Evolutionary conservation across 30 jellyfish, hydroid and myxozoan species (phyloP), one percentile per base, ranked within the genome.

Genomic region (Pelagia noctiluca): DNA sequence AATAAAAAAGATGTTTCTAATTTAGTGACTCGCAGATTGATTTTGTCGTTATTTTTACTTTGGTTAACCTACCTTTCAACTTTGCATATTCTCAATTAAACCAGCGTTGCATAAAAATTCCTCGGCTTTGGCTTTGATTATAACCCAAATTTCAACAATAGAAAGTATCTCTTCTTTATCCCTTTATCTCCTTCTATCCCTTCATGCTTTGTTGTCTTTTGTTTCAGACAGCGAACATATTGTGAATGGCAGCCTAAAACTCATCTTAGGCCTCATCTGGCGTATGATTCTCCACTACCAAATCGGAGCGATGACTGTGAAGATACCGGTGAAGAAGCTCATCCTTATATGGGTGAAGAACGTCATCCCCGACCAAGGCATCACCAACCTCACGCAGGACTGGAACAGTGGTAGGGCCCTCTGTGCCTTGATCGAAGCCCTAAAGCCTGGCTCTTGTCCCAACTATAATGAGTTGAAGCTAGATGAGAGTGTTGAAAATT

Each of bases 331-430:
- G 37, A 95, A 95, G 82, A 95, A 95, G 76, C 87, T 95, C 31
- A 50, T 95, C 25, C 84, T 95, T 26, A 76, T 87, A 2, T 95
- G 98, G 99, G 89, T 87, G 37, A 95, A 89, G 75, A 87, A 83
- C 54, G 89, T 86, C 50, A 90, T 95, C 65, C 98, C 98, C 0
- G 94, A 82, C 31, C 97, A 84, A 61, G 83, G 62, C 35, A 82
- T 95, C 23, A 62, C 64, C 42, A 95, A 95, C 71, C 95, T 95
- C 47, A 95, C 99, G 1, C 57, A 63, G 30, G 96, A 95, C 78
- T 95, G 99, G 99, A 90, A 89, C 89, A 82, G 77, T 66, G 99
- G 99, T 11, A 86, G 81, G 23, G 98, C 98, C 13, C 61, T 95
- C 11, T 91, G 98, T 68, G 94, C 97, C 38, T 66, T 95, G 83